These are phyloP conservation scores for Drosophila mettleri DNA, from an alignment of 2,888 invertebrate genomes.

Conservation along the genomic window DNA sequence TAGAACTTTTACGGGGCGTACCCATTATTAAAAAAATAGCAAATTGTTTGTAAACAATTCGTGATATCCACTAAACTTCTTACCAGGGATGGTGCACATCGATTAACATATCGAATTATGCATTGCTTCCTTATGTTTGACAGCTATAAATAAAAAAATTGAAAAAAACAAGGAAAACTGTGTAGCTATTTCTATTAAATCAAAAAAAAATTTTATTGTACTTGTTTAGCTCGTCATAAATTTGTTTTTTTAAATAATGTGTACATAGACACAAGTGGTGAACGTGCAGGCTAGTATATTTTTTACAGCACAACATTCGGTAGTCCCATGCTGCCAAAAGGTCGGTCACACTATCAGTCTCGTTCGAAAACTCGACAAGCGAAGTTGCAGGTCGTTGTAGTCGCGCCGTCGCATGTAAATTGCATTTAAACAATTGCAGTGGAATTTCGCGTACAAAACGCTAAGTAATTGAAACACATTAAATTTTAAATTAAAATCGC, in stretches of 20 bases:
- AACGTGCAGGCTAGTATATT: conserved; percentile 27
- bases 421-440: conserved; percentile 71
- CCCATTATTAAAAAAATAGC: conserved; percentile 56
- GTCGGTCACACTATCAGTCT: conserved; percentile 54
- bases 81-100: conserved; percentile 23
- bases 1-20: conserved; percentile 66
- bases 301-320: conserved; percentile 25
- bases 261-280: not conserved
- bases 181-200: not conserved
- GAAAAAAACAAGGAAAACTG: not conserved
- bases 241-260: conserved; percentile 7
- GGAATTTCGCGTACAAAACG: conserved; percentile 44
- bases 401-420: conserved; percentile 67
- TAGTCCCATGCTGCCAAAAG: conserved; percentile 23
- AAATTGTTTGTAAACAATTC: conserved; percentile 46
- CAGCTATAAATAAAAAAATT: not conserved
- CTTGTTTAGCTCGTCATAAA: conserved; percentile 7
- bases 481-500: conserved; percentile 2
- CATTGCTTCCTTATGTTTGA: not conserved
- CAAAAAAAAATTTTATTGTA: not conserved
- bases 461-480: conserved; percentile 26
- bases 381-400: conserved; percentile 35
- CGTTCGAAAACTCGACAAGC: conserved; percentile 61
- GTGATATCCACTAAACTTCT: not conserved
- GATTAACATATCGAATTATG: conserved; percentile 18